phyloP scores from a whole-genome alignment of 2,888 invertebrate species.

The Drosophila prostipennis region DNA sequence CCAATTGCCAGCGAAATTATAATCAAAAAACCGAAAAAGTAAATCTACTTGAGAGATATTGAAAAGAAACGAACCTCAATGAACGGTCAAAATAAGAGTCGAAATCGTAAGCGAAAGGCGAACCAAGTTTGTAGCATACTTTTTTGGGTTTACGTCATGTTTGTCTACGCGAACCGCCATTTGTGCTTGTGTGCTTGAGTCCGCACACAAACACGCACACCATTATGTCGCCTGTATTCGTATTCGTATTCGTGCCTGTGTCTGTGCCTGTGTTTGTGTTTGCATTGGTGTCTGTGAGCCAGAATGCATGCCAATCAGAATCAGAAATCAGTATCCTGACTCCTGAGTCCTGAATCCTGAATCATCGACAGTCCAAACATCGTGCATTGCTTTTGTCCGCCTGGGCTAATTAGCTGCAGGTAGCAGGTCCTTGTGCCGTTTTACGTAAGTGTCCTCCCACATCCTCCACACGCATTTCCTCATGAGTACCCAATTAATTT shows the following conservation, averaged over 20 bases:
- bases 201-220: constrained; percentile 28
- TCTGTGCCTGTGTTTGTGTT: constrained; percentile 39
- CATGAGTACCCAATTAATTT: constrained; percentile 16
- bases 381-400: constrained; percentile 40
- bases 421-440: constrained; percentile 52
- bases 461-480: constrained; percentile 10
- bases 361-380: constrained; percentile 36
- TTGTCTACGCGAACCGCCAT: constrained; percentile 56
- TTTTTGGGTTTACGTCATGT: constrained; percentile 77
- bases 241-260: constrained; percentile 15
- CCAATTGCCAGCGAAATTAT: constrained; percentile 7
- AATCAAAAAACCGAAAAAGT: constrained; percentile 5
- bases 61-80: constrained; percentile 14
- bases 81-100: constrained; percentile 27
- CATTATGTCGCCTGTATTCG: constrained; percentile 29
- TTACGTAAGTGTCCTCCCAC: constrained; percentile 64
- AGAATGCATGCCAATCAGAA: constrained; percentile 56
- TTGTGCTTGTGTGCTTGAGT: constrained; percentile 46
- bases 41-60: background rate
- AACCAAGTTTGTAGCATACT: constrained; percentile 58
- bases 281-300: constrained; percentile 27
- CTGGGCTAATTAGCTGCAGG: constrained; percentile 48
- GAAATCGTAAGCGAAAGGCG: constrained; percentile 24
- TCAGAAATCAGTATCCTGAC: constrained; percentile 10
- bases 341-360: constrained; percentile 43